Percentiles rank a stretch among this genome's conserved stretches.
Conservation (phyloP, 2,888 invertebrate genomes). For the Pyrochroa serraticornis region DNA sequence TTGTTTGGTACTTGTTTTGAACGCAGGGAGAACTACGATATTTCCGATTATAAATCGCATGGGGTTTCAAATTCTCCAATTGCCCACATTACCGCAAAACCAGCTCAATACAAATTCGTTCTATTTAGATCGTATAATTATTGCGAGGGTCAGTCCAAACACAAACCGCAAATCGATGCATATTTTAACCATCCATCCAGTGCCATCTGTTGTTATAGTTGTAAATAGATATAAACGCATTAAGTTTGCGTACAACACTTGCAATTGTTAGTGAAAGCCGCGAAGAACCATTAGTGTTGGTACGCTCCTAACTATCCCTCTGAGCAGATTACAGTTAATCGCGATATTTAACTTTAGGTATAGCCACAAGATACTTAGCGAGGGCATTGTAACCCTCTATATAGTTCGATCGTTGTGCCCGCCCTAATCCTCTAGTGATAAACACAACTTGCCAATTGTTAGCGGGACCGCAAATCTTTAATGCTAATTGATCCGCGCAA, state of each 20-base stretch:
- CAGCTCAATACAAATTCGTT: no score
- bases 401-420: slow-evolving; percentile 37
- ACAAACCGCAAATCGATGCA: no score
- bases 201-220: slow-evolving; percentile 36
- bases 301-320: slow-evolving; percentile 40
- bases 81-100: no score
- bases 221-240: slow-evolving; percentile 49
- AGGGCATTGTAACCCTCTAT: slow-evolving; percentile 35
- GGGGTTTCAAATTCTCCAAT: no score
- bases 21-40: no score
- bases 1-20: no score
- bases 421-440: slow-evolving; percentile 28
- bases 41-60: no score
- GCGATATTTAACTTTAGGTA: slow-evolving; percentile 49
- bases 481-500: slow-evolving; percentile 9
- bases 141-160: no score
- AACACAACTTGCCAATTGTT: slow-evolving; percentile 37
- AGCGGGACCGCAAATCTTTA: slow-evolving; percentile 24
- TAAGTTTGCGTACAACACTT: slow-evolving; percentile 45
- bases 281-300: slow-evolving; percentile 49
- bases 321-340: slow-evolving; percentile 52
- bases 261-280: slow-evolving; percentile 46
- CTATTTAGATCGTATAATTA: no score
- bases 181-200: neutral
- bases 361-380: slow-evolving; percentile 42